Evolutionary conservation across 2,888 invertebrate species (phyloP), one percentile per base, ranked within the genome.

Genomic region (Abrostola tripartita): DNA sequence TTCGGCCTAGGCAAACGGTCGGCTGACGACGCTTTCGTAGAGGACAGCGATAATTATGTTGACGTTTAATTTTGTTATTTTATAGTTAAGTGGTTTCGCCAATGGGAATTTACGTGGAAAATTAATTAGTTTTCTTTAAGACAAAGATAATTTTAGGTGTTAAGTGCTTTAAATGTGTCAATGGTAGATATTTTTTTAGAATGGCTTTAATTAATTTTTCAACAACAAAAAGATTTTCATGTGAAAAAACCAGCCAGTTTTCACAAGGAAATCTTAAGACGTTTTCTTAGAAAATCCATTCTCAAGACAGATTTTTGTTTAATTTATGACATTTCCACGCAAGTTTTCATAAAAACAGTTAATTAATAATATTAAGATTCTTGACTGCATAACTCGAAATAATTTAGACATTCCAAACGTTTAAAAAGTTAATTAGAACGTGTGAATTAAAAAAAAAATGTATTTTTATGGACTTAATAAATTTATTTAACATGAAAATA

Each of bases 1-100:
- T 96, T 96, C 74, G 95, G 96, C 8, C 88, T 96, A 0, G 96
- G 96, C 6, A 95, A 96, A 76, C 86, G 95, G 54, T 92, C 93
- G 0, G 86, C 80, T 36, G 90, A 92, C 12, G 83, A 85, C 10
- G 66, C 68, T 38, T 79, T 85, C 42, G 73, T 81, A n/a, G 91
- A 91, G 38, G 88, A 90, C 50, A 83, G 79, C 73, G 90, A 90
- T 59, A 88, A 85, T 74, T 90, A 88, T 76, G 76, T 82, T 69
- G 92, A 93, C 52, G 87, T 85, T 78, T 93, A 91, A 40, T 76
- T 79, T 67, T 71, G 60, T 77, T 74, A 64, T 63, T 57, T 65
- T 75, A 58, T 74, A 63, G 11, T 62, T 81, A 61, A 69, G 65
- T 55, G 73, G 55, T 66, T 67, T 68, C 68, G 65, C 62, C 62